These are phyloP conservation scores for Megalops cyprinoides DNA, from an alignment of 2,797 vertebrate genomes.

Conservation along the genomic window DNA sequence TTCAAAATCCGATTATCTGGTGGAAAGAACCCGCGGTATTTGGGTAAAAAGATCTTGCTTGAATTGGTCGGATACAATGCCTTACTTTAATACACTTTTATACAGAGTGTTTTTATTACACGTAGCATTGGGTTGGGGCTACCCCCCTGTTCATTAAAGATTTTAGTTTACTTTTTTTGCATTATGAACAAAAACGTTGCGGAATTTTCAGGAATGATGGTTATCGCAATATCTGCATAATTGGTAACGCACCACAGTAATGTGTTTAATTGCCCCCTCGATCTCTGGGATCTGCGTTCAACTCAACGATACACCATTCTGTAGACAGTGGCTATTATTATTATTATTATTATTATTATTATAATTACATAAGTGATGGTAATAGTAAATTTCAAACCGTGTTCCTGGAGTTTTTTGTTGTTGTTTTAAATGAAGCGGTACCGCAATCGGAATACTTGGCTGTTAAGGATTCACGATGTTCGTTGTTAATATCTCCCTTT, in stretches of 20 bases:
- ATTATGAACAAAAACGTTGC: constrained; percentile 7
- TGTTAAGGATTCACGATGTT: neutral
- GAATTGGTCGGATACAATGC: neutral
- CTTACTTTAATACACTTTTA: constrained; percentile 1
- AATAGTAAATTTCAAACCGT: neutral
- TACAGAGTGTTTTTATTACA: constrained; percentile 3
- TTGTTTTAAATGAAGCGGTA: neutral
- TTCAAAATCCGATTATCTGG: constrained; percentile 31
- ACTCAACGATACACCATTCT: neutral
- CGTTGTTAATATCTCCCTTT: neutral
- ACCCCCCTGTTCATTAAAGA: neutral
- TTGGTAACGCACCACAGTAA: neutral
- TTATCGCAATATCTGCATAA: neutral
- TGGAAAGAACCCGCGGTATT: constrained; percentile 22
- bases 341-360: neutral
- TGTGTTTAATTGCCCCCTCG: neutral
- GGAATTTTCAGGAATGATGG: neutral
- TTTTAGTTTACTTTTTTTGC: neutral
- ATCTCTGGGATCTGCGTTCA: neutral
- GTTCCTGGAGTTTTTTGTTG: neutral
- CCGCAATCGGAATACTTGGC: neutral
- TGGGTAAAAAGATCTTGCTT: constrained; percentile 18
- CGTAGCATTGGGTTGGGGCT: neutral
- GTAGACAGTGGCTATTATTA: too few species aligned
- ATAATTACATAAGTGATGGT: neutral